A percentile compares a stretch with the other conserved stretches of the same genome.
These are phyloP conservation scores for Paraescarpia echinospica DNA, from an alignment of 1,140 invertebrate genomes.

Conservation along the genomic window DNA sequence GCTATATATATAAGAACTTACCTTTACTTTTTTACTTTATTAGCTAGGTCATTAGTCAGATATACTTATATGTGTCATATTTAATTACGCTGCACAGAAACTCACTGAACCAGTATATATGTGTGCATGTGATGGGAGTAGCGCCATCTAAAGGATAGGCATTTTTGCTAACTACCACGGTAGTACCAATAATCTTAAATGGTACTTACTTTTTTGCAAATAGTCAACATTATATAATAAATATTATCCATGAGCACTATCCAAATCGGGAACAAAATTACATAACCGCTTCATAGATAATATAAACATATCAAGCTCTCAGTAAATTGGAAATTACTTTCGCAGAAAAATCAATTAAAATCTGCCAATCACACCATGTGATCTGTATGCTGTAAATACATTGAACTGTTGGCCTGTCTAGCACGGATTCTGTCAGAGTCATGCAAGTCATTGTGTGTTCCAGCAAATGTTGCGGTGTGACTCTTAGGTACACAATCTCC, in stretches of 20 bases:
- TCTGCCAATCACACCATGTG: neutral
- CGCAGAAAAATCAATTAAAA: neutral
- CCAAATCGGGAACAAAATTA: neutral
- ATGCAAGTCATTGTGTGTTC: neutral
- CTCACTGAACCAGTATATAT: too few relatives aligned
- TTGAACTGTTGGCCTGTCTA: neutral
- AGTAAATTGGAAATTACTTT: neutral
- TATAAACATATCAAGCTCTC: neutral
- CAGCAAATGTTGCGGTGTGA: neutral
- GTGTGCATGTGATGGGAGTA: too few relatives aligned
- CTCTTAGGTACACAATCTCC: neutral
- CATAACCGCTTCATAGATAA: neutral
- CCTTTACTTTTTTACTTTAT: too few relatives aligned
- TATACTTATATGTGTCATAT: too few relatives aligned
- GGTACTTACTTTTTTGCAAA: neutral
- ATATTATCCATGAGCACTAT: neutral
- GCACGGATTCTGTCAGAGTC: neutral
- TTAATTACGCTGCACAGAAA: too few relatives aligned
- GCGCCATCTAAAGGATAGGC: too few relatives aligned
- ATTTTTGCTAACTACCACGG: too few relatives aligned
- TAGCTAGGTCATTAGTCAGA: too few relatives aligned
- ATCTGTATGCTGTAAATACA: neutral
- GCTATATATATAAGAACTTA: too few relatives aligned
- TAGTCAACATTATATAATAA: too few relatives aligned
- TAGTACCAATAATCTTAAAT: too few relatives aligned